Evolutionary conservation across 2,888 invertebrate species (phyloP).

Genomic region (Therioaphis trifolii): DNA sequence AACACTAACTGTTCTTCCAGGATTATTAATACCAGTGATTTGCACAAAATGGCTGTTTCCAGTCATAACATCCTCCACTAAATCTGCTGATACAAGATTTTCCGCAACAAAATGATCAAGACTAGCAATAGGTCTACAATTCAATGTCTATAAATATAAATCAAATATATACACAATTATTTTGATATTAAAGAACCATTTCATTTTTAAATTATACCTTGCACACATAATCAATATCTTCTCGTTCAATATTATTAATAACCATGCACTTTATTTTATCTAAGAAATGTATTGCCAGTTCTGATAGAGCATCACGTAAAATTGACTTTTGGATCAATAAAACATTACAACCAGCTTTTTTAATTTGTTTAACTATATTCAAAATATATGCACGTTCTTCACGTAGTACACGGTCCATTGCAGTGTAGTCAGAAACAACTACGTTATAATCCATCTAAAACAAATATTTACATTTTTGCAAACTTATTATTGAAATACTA

Average conservation of each 20-base stretch:
- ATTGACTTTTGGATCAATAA: constrained; percentile 89
- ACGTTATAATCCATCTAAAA: constrained; percentile 92
- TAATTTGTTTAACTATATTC: constrained; percentile 98
- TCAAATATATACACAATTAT: background rate
- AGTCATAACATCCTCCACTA: constrained; percentile 92
- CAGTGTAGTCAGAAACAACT: constrained; percentile 98
- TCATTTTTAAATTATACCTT: constrained; percentile 72
- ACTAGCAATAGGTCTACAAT: constrained; percentile 97
- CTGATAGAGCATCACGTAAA: constrained; percentile 89
- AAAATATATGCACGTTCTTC: constrained; percentile 98
- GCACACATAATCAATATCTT: constrained; percentile 97
- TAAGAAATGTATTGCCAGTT: constrained; percentile 96
- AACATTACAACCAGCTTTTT: constrained; percentile 98
- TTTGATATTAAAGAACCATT: background rate
- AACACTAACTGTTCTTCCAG: constrained; percentile 91
- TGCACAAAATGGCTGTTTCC: constrained; percentile 92
- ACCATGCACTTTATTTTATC: constrained; percentile 99
- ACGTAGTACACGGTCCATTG: constrained; percentile 97
- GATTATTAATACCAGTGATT: constrained; percentile 87
- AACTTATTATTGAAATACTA: too few relatives aligned
- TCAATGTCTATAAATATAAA: constrained; percentile 74
- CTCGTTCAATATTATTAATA: constrained; percentile 96
- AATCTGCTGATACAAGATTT: constrained; percentile 89
- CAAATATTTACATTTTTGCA: too few relatives aligned
- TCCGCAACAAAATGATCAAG: constrained; percentile 96